Conservation (phyloP, 2,113 vertebrate genomes). For the Lipophrys pholis region DNA sequence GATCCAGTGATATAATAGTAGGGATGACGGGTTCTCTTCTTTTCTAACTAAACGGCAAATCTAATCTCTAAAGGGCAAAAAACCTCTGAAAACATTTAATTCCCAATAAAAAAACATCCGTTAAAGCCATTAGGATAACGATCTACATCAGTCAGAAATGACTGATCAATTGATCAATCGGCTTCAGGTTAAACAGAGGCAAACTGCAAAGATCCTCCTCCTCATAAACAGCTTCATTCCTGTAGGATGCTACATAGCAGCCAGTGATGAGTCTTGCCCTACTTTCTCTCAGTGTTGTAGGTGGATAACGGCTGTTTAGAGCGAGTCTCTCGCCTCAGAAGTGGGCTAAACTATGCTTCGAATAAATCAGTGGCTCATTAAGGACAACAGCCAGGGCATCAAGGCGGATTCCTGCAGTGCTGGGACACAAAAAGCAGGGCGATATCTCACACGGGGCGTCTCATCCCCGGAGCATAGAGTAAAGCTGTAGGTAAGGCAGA, state of each 20-base stretch:
- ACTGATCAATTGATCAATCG: too few relatives aligned
- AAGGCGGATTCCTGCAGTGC: slow-evolving; percentile 48
- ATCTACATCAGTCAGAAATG: too few relatives aligned
- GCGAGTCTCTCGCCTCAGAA: slow-evolving; percentile 62
- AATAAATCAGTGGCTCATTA: slow-evolving; percentile 76
- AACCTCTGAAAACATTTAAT: too few relatives aligned
- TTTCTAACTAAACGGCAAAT: too few relatives aligned
- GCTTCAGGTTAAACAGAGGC: not conserved
- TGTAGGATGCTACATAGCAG: slow-evolving; percentile 9
- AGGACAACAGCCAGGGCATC: slow-evolving; percentile 47
- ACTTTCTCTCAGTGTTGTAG: slow-evolving; percentile 49
- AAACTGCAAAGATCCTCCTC: slow-evolving; percentile 12
- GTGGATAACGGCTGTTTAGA: slow-evolving; percentile 55
- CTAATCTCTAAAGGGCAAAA: too few relatives aligned
- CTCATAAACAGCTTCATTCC: not conserved
- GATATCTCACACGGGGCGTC: slow-evolving; percentile 44
- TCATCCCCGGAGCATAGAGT: slow-evolving; percentile 37
- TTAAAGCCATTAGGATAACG: too few relatives aligned
- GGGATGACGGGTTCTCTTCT: too few relatives aligned
- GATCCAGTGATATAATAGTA: too few relatives aligned
- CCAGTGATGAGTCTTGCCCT: slow-evolving; percentile 44
- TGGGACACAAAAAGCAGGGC: slow-evolving; percentile 26
- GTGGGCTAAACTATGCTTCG: slow-evolving; percentile 69
- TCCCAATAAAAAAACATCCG: too few relatives aligned
- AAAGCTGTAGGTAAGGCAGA: slow-evolving; percentile 25